These are phyloP conservation scores for Microchirus variegatus DNA, from an alignment of 2,797 vertebrate genomes.

Conservation along the genomic window DNA sequence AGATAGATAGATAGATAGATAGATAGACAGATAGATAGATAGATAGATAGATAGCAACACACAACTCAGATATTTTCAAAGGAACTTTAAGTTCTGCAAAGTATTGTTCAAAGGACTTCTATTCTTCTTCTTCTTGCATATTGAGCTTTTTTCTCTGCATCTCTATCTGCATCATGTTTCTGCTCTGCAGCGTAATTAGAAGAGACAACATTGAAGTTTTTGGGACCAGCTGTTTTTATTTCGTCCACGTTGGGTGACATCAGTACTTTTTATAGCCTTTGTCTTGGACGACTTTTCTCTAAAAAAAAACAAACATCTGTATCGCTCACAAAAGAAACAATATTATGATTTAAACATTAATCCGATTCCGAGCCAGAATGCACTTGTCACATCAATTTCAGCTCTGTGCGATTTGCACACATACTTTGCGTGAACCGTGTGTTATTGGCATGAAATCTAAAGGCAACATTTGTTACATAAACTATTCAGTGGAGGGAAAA, in stretches of 20 bases:
- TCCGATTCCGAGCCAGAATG: constrained; percentile 26
- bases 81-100: no score
- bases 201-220: neutral
- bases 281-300: constrained; percentile 3
- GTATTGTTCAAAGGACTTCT: neutral
- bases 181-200: constrained; percentile 12
- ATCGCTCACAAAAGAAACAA: neutral
- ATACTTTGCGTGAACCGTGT: constrained; percentile 3
- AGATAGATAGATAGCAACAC: no score
- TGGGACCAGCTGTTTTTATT: constrained; percentile 1
- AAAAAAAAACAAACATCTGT: no score
- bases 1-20: no score
- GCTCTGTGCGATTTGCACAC: neutral
- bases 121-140: neutral
- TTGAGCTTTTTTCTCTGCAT: no score
- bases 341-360: constrained; percentile 15
- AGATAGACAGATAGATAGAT: no score
- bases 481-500: neutral
- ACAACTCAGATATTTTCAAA: no score
- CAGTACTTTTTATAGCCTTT: neutral
- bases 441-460: neutral
- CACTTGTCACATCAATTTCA: constrained; percentile 8
- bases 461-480: constrained; percentile 20
- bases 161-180: neutral
- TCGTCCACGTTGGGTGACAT: constrained; percentile 6